Conservation (phyloP, 2,888 invertebrate species). For the Agriopis aurantiaria region DNA sequence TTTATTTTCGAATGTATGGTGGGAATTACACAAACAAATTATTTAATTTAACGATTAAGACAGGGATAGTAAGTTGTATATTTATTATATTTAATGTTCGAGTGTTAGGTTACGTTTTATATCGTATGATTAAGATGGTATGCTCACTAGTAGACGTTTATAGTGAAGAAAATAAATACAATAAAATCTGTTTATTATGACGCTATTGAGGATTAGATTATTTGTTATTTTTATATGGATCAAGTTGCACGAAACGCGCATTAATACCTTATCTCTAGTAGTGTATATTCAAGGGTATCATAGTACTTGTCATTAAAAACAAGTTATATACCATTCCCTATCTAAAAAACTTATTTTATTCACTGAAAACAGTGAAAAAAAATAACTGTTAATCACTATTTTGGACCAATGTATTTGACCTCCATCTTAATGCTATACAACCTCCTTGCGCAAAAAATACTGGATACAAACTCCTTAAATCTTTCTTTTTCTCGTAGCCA, state of each 20-base stretch:
- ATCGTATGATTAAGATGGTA: conserved; percentile 37
- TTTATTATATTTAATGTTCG: conserved; percentile 42
- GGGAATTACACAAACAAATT: conserved; percentile 48
- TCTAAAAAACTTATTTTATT: too few species aligned
- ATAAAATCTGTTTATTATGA: conserved; percentile 24
- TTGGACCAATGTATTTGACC: too few species aligned
- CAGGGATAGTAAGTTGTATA: conserved; percentile 42
- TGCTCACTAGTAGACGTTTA: conserved; percentile 23
- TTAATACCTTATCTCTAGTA: neutral
- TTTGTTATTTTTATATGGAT: conserved; percentile 12
- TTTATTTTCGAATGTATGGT: conserved; percentile 38
- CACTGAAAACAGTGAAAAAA: too few species aligned
- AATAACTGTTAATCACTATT: too few species aligned
- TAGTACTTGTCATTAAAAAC: too few species aligned
- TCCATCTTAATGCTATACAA: too few species aligned
- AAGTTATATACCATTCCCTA: too few species aligned
- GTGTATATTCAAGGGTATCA: too few species aligned
- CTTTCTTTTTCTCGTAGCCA: too few species aligned
- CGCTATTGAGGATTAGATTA: conserved; percentile 6
- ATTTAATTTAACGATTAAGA: conserved; percentile 48
- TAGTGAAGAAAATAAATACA: conserved; percentile 24
- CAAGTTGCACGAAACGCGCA: conserved; percentile 7
- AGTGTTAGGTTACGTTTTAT: conserved; percentile 44
- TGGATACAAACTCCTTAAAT: too few species aligned
- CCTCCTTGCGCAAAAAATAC: too few species aligned